These are phyloP conservation scores for Caenorhabditis sulstoni DNA, from an alignment of 2,888 invertebrate species.

Conservation along the genomic window DNA sequence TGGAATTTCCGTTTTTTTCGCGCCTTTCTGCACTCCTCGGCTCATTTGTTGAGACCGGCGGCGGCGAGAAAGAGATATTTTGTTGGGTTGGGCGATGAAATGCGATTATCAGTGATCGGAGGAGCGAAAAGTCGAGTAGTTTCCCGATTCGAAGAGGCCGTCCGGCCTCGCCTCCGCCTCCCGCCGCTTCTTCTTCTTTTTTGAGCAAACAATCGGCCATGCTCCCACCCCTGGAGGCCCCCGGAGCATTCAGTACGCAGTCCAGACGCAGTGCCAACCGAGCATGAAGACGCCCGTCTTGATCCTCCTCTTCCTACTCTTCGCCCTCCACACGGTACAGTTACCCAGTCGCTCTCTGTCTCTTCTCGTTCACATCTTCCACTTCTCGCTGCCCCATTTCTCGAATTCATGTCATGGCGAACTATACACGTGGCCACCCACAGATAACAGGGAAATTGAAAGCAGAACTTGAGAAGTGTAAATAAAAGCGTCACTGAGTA, in stretches of 20 bases:
- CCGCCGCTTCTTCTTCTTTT: constrained; percentile 25
- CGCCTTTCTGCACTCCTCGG: constrained; percentile 7
- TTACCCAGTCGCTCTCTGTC: not conserved
- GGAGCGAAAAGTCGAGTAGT: constrained; percentile 41
- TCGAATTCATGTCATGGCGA: not conserved
- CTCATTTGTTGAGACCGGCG: constrained; percentile 11
- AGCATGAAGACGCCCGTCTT: constrained; percentile 29
- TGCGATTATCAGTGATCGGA: constrained; percentile 38
- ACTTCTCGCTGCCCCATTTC: not conserved
- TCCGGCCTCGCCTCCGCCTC: constrained; percentile 12
- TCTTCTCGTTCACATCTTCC: not conserved
- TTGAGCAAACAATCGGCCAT: constrained; percentile 49
- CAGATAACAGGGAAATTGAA: not conserved
- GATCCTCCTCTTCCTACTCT: constrained; percentile 15
- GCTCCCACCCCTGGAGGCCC: constrained; percentile 42
- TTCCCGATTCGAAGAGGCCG: constrained; percentile 16
- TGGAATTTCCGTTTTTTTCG: constrained; percentile 43
- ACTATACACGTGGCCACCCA: not conserved
- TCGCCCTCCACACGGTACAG: constrained; percentile 35
- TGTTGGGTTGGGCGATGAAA: constrained; percentile 26
- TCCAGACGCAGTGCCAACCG: constrained; percentile 27
- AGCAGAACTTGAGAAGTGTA: not conserved
- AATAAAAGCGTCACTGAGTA: not conserved
- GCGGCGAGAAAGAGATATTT: constrained; percentile 45
- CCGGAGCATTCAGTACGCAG: constrained; percentile 31